Evolutionary conservation across 1,140 invertebrate species (phyloP).

Genomic region (Tetramorium alpestre): DNA sequence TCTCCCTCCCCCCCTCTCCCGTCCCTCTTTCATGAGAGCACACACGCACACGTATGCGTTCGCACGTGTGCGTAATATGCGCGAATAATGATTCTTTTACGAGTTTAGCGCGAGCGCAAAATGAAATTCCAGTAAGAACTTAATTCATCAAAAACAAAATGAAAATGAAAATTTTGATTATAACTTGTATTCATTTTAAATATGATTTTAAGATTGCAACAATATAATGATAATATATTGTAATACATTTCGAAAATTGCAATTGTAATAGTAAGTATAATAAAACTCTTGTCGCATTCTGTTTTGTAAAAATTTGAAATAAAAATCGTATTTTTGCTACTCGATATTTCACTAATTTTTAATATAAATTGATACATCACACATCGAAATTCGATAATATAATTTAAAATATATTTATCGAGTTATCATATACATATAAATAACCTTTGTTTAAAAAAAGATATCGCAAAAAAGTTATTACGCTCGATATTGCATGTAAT

Average conservation of each 20-base stretch:
- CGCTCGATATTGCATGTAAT: neutral
- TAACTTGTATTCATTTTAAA: neutral
- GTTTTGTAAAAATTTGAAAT: neutral
- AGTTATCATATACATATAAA: neutral
- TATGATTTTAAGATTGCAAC: neutral
- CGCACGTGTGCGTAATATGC: slow-evolving; percentile 9
- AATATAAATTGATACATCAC: neutral
- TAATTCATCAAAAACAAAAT: neutral
- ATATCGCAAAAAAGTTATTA: neutral
- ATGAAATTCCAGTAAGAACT: slow-evolving; percentile 65
- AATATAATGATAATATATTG: neutral
- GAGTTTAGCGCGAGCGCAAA: slow-evolving; percentile 44
- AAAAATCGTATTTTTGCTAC: neutral
- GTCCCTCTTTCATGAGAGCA: neutral
- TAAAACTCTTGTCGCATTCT: neutral
- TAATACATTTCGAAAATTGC: neutral
- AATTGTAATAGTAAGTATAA: neutral
- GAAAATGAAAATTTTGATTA: neutral
- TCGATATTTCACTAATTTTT: neutral
- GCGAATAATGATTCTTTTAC: slow-evolving; percentile 38
- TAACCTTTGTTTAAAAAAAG: neutral
- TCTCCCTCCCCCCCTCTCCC: neutral
- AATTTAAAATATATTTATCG: neutral
- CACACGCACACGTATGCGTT: neutral
- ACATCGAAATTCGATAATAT: neutral